These are phyloP conservation scores for Nibea coibor DNA, from an alignment of 2,113 vertebrate genomes.

Conservation along the genomic window DNA sequence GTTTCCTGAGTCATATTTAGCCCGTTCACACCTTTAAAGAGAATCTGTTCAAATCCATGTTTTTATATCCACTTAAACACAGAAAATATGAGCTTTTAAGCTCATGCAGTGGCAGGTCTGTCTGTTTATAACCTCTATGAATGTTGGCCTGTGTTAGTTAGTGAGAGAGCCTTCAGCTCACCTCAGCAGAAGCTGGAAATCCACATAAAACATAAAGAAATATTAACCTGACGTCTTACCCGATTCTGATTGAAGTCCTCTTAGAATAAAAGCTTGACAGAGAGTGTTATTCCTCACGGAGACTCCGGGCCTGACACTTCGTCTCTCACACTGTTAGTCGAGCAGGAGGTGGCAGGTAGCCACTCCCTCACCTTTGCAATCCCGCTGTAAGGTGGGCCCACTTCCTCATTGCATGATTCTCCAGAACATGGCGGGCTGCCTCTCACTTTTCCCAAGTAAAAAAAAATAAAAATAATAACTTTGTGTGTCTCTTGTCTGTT, in stretches of 20 bases:
- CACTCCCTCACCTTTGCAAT: constrained; percentile 73
- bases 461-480: too few relatives aligned
- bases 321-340: background rate
- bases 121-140: constrained; percentile 5
- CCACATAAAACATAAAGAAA: background rate
- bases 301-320: constrained; percentile 33
- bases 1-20: too few relatives aligned
- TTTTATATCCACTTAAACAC: background rate
- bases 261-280: background rate
- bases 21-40: too few relatives aligned
- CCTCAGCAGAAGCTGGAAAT: background rate
- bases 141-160: constrained; percentile 4
- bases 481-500: background rate
- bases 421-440: background rate
- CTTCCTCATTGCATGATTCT: constrained; percentile 73
- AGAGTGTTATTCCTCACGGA: constrained; percentile 36
- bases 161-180: background rate
- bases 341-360: constrained; percentile 60
- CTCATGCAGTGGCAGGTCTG: background rate
- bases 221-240: constrained; percentile 39
- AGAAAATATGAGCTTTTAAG: background rate
- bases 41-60: background rate
- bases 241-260: constrained; percentile 17
- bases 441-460: background rate
- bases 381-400: constrained; percentile 45